Evolutionary conservation across 2,888 invertebrate species (phyloP).

Genomic region (Phalera bucephala): DNA sequence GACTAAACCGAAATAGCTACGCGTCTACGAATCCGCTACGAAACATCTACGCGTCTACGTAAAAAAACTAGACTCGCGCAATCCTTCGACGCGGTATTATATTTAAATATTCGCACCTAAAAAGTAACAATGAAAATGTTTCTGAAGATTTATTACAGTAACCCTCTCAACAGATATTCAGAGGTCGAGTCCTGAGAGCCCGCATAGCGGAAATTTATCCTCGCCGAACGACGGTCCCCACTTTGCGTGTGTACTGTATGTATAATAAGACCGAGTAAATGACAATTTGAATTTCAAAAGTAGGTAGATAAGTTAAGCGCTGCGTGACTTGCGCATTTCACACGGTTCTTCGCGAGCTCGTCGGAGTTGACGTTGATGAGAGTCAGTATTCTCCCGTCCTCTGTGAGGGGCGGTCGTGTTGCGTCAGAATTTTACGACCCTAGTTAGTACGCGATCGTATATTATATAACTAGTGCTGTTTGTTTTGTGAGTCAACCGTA

Average conservation of each 20-base stretch:
- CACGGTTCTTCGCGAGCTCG: constrained; percentile 59
- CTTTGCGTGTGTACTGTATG: constrained; percentile 51
- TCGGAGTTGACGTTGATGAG: constrained; percentile 53
- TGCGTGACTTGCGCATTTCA: constrained; percentile 80
- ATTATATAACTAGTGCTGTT: constrained; percentile 76
- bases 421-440: constrained; percentile 30
- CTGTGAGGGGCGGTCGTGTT: constrained; percentile 44
- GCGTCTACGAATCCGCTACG: constrained; percentile 19
- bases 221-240: constrained; percentile 37
- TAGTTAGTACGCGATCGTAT: constrained; percentile 55
- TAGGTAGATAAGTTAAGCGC: constrained; percentile 68
- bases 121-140: constrained; percentile 19
- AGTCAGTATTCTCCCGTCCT: constrained; percentile 59
- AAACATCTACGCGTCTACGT: constrained; percentile 9
- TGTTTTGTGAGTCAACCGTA: constrained; percentile 62
- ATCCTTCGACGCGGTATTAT: constrained; percentile 5
- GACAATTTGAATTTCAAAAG: constrained; percentile 72
- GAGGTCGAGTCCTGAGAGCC: constrained; percentile 40
- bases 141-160: constrained; percentile 33
- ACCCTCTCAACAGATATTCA: constrained; percentile 25
- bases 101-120: constrained; percentile 11
- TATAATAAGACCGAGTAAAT: constrained; percentile 62
- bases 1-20: constrained; percentile 11
- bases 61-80: constrained; percentile 8
- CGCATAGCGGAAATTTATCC: constrained; percentile 47